Conservation (phyloP, 2,888 invertebrate species). For the Idaea straminata region DNA sequence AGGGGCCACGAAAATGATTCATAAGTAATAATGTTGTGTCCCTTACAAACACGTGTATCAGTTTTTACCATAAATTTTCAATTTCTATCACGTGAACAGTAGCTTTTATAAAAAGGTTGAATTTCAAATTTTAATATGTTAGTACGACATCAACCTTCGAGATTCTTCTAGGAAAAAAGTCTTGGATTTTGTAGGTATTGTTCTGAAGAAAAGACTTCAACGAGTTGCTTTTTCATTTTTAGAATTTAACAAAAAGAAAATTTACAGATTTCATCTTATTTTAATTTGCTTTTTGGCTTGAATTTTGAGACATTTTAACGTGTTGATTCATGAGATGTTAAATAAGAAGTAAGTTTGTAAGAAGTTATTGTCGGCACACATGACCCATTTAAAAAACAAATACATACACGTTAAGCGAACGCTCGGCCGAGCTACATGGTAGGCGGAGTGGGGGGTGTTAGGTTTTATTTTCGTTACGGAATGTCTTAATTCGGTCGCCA, state of each 20-base stretch:
- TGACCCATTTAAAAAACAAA: too few relatives aligned
- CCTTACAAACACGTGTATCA: not conserved
- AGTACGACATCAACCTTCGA: not conserved
- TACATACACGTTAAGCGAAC: too few relatives aligned
- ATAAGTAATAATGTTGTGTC: not conserved
- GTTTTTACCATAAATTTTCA: not conserved
- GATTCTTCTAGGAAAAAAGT: not conserved
- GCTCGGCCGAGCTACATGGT: too few relatives aligned
- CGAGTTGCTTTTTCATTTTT: conserved; percentile 8
- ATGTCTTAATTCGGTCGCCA: too few relatives aligned
- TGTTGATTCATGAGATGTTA: not conserved
- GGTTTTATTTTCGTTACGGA: too few relatives aligned
- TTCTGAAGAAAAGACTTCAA: conserved; percentile 17
- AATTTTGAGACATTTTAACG: not conserved
- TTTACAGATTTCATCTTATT: not conserved
- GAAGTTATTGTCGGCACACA: not conserved
- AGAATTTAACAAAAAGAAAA: not conserved
- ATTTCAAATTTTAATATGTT: not conserved
- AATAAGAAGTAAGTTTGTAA: not conserved
- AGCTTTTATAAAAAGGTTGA: not conserved
- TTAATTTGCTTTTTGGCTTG: not conserved
- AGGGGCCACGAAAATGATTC: not conserved
- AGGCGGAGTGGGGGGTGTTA: too few relatives aligned
- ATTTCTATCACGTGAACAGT: not conserved
- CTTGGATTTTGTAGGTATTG: not conserved